Evolutionary conservation across 1,140 invertebrate genomes (phyloP).

Genomic region (Oryctes rhinoceros): DNA sequence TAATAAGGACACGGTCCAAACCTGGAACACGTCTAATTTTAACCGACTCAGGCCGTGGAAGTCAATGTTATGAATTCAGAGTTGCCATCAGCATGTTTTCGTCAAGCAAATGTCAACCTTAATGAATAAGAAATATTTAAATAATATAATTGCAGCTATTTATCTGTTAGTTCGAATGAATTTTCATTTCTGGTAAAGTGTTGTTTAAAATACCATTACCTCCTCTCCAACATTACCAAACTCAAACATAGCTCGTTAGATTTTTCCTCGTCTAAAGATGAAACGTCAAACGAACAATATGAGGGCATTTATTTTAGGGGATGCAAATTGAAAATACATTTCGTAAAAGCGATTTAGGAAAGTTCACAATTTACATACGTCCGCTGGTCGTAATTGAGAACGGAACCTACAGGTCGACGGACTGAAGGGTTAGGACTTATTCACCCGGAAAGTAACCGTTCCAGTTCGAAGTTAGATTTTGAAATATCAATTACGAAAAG

Average conservation of each 20-base stretch:
- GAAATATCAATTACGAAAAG: slow-evolving; percentile 31
- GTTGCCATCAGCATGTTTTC: too few species aligned
- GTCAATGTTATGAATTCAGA: too few species aligned
- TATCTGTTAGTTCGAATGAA: too few species aligned
- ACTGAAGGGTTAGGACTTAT: slow-evolving; percentile 19
- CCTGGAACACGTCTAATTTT: too few species aligned
- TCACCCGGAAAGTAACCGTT: background rate
- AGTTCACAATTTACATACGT: slow-evolving; percentile 32
- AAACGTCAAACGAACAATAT: background rate
- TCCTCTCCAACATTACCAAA: background rate
- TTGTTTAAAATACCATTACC: too few species aligned
- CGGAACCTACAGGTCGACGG: slow-evolving; percentile 5
- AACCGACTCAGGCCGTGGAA: too few species aligned
- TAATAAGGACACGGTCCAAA: too few species aligned
- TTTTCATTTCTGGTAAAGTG: too few species aligned
- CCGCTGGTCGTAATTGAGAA: slow-evolving; percentile 12
- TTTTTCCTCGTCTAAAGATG: slow-evolving; percentile 3
- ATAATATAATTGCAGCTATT: too few species aligned
- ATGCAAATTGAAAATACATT: slow-evolving; percentile 20
- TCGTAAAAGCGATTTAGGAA: slow-evolving; percentile 10
- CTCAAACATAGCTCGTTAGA: background rate
- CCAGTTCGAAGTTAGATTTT: slow-evolving; percentile 19
- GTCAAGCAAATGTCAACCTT: too few species aligned
- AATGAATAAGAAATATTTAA: too few species aligned
- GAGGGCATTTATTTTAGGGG: background rate